Conservation (phyloP, 2,888 invertebrate genomes). For the Horisme vitalbata region DNA sequence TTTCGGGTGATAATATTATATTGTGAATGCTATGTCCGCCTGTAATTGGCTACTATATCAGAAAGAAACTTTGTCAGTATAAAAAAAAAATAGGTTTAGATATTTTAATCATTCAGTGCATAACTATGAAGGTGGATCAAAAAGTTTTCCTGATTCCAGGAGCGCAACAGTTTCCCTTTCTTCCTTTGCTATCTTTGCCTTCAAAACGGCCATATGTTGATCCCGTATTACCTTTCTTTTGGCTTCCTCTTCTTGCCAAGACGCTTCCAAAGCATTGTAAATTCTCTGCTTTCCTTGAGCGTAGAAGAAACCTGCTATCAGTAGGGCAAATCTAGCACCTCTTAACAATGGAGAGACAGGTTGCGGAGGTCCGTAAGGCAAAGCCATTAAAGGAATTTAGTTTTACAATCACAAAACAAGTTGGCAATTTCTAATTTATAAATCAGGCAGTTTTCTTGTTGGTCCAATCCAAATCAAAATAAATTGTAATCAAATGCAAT, state of each 20-base stretch:
- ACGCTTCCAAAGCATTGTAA: conserved; percentile 53
- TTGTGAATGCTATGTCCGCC: too few species aligned
- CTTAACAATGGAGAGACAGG: conserved; percentile 71
- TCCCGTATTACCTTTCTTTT: conserved; percentile 59
- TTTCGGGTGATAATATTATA: too few species aligned
- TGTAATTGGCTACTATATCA: too few species aligned
- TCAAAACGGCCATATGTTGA: conserved; percentile 51
- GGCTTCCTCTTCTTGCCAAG: conserved; percentile 54
- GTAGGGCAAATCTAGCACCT: conserved; percentile 55
- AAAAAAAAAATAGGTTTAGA: too few species aligned
- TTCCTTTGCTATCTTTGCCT: conserved; percentile 54
- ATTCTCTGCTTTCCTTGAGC: conserved; percentile 54
- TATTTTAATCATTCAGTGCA: too few species aligned
- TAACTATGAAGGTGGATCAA: conserved; percentile 42
- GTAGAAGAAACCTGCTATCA: conserved; percentile 66
- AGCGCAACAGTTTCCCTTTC: conserved; percentile 52
- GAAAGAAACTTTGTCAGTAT: too few species aligned
- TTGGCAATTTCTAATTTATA: too few species aligned
- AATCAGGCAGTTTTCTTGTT: too few species aligned
- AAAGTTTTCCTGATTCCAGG: conserved; percentile 62
- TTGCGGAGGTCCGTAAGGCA: conserved; percentile 62
- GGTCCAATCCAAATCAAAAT: too few species aligned
- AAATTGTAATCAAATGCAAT: too few species aligned
- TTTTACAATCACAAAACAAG: too few species aligned
- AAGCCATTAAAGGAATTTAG: too few species aligned